Conservation (phyloP, 1,140 invertebrate genomes). For the Triops longicaudatus region DNA sequence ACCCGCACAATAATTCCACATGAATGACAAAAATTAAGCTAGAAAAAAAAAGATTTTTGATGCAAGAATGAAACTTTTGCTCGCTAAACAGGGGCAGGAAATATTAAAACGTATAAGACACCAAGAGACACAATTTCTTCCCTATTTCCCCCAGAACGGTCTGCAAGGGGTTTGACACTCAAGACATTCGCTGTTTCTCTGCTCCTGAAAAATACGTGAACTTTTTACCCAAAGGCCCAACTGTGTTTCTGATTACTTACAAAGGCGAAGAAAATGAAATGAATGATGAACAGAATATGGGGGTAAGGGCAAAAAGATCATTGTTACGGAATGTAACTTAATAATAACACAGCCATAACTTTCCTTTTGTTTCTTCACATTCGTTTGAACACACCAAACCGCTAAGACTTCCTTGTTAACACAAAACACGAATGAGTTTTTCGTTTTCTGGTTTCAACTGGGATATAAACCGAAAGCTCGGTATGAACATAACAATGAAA, state of each 20-base stretch:
- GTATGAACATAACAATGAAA: not conserved
- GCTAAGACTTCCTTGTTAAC: not conserved
- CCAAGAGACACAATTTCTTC: not conserved
- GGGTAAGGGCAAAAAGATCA: not conserved
- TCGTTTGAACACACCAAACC: not conserved
- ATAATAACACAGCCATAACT: constrained; percentile 1
- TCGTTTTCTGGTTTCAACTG: not conserved
- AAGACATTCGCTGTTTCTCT: not conserved
- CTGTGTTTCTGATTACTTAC: not conserved
- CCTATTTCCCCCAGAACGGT: not conserved
- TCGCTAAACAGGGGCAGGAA: not conserved
- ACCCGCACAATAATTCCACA: not conserved
- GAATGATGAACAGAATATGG: not conserved
- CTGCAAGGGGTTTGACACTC: not conserved
- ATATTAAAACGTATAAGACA: not conserved
- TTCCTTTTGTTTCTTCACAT: not conserved
- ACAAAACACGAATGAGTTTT: not conserved
- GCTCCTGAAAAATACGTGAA: not conserved
- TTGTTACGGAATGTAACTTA: constrained; percentile 13
- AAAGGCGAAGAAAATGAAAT: not conserved
- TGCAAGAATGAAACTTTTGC: not conserved
- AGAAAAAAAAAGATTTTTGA: not conserved
- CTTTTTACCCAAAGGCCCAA: not conserved
- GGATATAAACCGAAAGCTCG: not conserved
- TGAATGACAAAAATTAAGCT: not conserved